A percentile compares a stretch with the other conserved stretches of the same genome.
Conservation (phyloP, 2,797 vertebrate genomes). For the Knipowitschia caucasica region DNA sequence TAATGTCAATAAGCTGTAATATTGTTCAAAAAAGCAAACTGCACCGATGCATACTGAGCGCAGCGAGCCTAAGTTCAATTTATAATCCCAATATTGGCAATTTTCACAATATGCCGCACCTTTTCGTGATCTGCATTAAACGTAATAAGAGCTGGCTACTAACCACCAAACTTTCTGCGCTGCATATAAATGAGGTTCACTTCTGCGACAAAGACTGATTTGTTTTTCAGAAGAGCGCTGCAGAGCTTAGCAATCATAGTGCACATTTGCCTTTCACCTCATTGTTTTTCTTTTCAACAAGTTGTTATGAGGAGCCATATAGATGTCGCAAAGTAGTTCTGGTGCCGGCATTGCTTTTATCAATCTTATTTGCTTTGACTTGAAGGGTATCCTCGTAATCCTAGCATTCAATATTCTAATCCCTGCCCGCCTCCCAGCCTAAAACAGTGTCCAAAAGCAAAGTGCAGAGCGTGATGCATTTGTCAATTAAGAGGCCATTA, state of each 20-base stretch:
- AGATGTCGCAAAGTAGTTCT: not conserved
- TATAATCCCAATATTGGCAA: conserved; percentile 6
- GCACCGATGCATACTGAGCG: not conserved
- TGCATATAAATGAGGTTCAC: conserved; percentile 22
- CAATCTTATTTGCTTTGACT: not conserved
- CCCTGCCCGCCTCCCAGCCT: conserved; percentile 9
- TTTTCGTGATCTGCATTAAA: conserved; percentile 15
- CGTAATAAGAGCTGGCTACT: not conserved
- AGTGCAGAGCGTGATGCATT: conserved; percentile 12
- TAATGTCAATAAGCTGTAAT: too few relatives aligned
- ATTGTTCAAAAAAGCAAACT: not conserved
- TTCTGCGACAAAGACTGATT: conserved; percentile 9
- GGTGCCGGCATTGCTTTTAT: too few relatives aligned
- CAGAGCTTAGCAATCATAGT: not conserved
- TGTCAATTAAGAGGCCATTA: conserved; percentile 25
- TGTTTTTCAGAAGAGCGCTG: conserved; percentile 25
- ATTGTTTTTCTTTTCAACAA: not conserved
- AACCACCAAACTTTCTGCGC: conserved; percentile 2
- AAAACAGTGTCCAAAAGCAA: conserved; percentile 8
- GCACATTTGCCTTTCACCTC: not conserved
- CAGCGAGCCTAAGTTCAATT: not conserved
- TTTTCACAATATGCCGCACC: conserved; percentile 5
- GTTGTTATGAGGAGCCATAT: too few relatives aligned
- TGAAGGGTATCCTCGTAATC: conserved; percentile 19
- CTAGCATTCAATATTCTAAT: conserved; percentile 2